Percentiles rank a stretch among this genome's conserved stretches.
Evolutionary conservation across 2,113 vertebrate genomes (phyloP).

Genomic region (Delphinapterus leucas): DNA sequence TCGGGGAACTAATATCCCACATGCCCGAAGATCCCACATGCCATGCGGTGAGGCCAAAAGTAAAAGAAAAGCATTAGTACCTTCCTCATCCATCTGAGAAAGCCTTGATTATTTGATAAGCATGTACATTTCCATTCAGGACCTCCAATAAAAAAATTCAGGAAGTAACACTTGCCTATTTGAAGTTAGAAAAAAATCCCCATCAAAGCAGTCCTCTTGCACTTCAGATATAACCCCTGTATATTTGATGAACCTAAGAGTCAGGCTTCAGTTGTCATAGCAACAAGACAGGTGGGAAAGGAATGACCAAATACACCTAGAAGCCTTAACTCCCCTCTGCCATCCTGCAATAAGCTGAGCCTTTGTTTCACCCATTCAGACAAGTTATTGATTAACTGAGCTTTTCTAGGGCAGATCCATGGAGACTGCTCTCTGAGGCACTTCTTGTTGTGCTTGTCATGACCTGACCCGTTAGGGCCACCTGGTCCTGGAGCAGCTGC

Average conservation of each 20-base stretch:
- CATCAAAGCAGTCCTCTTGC: not conserved
- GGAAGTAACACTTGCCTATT: not conserved
- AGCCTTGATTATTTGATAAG: not conserved
- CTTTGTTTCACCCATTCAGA: not conserved
- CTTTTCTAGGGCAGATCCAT: not conserved
- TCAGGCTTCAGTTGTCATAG: not conserved
- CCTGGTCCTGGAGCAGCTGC: not conserved
- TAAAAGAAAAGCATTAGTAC: not conserved
- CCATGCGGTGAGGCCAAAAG: too few species aligned
- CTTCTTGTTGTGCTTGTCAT: not conserved
- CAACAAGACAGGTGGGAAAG: not conserved
- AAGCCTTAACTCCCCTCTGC: not conserved
- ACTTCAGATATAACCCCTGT: not conserved
- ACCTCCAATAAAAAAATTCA: not conserved
- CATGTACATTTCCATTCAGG: not conserved
- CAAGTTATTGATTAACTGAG: not conserved
- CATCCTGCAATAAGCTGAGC: not conserved
- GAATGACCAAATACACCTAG: not conserved
- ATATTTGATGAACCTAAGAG: not conserved
- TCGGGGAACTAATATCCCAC: too few species aligned
- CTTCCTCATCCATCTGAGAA: not conserved
- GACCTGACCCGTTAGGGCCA: not conserved
- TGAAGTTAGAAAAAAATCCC: not conserved
- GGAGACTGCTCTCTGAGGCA: not conserved
- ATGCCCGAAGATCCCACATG: too few species aligned